Evolutionary conservation across 1,140 invertebrate genomes (phyloP), one percentile per base, ranked within the genome.

Genomic region (Drosophila saltans): DNA sequence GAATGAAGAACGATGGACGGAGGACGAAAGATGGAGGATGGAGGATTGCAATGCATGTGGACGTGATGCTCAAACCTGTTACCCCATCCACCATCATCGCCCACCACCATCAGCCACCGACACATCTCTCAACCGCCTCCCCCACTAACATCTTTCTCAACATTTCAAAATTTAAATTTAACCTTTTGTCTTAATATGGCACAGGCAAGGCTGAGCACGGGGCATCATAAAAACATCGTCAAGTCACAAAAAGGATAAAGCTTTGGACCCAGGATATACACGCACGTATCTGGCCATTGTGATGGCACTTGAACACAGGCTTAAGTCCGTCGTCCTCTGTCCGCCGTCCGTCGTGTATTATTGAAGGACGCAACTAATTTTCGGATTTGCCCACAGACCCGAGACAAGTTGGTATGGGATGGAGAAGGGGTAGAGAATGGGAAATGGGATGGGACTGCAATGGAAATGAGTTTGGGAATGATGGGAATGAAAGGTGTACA

Each of bases 101-200:
- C 2, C 11, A 36, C 1, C 30, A 8, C n/a, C 24, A 30, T 11
- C 28, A 40, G 39, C n/a, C 30, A 10, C 52, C 7, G 3, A 39
- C 21, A 5, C 45, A 30, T 30, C 75, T 28, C 45, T 30, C n/a
- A 7, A 60, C 28, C 28, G 28, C 28, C 28, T 30, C 28, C 28
- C 28, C 8, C 40, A 21, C 33, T 45, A 41, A 56, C 52, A 56
- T 61, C 66, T 74, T 58, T 59, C 69, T 78, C 73, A 78, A 78
- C 78, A 73, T 84, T 89, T 89, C 84, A 89, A 89, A 89, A 89
- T 89, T 89, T 90, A 89, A 89, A 89, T 89, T 89, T 89, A 89
- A 90, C 84, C 84, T 89, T 89, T 89, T 89, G 84, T 89, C 84
- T 89, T 89, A 88, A 89, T 89, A 84, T 72, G 80, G 52, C 73